Conservation (phyloP, 2,888 invertebrate genomes). For the Quadroppia sp. region DNA sequence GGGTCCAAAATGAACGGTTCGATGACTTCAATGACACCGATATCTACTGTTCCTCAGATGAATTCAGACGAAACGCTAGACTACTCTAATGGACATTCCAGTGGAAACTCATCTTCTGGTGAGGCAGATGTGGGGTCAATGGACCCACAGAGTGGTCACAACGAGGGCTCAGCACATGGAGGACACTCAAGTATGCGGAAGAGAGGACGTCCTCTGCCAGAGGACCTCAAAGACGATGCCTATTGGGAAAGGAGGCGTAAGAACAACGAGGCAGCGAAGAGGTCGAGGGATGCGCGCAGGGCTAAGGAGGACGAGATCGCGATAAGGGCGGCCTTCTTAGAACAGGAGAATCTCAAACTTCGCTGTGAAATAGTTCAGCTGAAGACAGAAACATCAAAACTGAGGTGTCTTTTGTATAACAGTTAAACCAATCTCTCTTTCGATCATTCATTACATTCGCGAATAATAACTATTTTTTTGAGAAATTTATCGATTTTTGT, state of each 20-base stretch:
- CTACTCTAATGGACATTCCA: slow-evolving; percentile 27
- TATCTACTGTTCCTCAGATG: not conserved
- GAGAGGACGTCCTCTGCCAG: slow-evolving; percentile 51
- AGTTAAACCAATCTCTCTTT: not conserved
- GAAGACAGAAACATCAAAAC: slow-evolving; percentile 62
- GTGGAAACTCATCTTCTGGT: slow-evolving; percentile 26
- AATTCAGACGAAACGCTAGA: slow-evolving; percentile 9
- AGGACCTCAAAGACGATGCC: slow-evolving; percentile 65
- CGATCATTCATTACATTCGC: not conserved
- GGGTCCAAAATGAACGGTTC: slow-evolving; percentile 12
- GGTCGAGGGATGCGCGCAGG: slow-evolving; percentile 81
- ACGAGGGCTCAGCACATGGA: not conserved
- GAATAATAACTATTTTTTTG: too few relatives aligned
- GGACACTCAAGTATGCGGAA: slow-evolving; percentile 40
- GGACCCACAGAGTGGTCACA: not conserved
- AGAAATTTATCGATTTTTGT: too few relatives aligned
- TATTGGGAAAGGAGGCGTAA: slow-evolving; percentile 83
- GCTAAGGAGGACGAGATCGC: slow-evolving; percentile 89
- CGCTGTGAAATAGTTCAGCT: slow-evolving; percentile 65
- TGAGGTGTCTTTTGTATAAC: slow-evolving; percentile 57
- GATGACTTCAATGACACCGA: not conserved
- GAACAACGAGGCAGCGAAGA: slow-evolving; percentile 92
- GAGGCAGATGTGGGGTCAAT: slow-evolving; percentile 25
- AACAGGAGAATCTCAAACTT: slow-evolving; percentile 77
- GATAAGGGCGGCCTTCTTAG: slow-evolving; percentile 76